Percentiles rank a stretch among this genome's conserved stretches.
These are phyloP conservation scores for Psephotus haematonotus DNA, from an alignment of 2,113 vertebrate species.

Conservation along the genomic window DNA sequence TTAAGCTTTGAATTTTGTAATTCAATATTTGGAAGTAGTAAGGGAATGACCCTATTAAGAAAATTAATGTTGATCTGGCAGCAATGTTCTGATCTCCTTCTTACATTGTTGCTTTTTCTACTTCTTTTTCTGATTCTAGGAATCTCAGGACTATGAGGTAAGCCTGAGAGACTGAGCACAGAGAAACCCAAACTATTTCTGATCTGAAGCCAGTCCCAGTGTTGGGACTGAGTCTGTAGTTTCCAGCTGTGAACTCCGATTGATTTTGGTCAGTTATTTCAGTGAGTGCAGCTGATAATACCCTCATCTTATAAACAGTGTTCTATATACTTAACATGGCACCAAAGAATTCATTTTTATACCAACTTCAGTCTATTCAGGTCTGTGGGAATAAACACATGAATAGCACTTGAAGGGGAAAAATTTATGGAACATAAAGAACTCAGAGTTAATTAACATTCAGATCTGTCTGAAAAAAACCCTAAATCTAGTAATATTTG, in stretches of 20 bases:
- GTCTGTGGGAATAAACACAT: background rate
- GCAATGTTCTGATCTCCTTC: background rate
- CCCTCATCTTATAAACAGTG: background rate
- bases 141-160: background rate
- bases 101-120: background rate
- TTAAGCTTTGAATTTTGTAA: background rate
- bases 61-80: background rate
- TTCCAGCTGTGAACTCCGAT: background rate
- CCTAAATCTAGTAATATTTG: background rate
- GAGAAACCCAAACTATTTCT: background rate
- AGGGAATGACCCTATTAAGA: background rate
- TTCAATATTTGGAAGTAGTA: background rate
- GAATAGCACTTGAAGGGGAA: background rate
- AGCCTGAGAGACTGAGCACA: background rate
- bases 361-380: background rate
- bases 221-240: background rate
- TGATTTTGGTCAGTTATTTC: background rate
- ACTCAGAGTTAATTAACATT: background rate
- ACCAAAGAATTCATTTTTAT: background rate
- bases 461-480: background rate
- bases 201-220: background rate
- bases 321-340: background rate
- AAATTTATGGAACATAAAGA: background rate
- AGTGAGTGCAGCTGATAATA: background rate
- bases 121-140: background rate